These are phyloP conservation scores for Novumbra hubbsi DNA, from an alignment of 2,797 vertebrate genomes.

Conservation along the genomic window DNA sequence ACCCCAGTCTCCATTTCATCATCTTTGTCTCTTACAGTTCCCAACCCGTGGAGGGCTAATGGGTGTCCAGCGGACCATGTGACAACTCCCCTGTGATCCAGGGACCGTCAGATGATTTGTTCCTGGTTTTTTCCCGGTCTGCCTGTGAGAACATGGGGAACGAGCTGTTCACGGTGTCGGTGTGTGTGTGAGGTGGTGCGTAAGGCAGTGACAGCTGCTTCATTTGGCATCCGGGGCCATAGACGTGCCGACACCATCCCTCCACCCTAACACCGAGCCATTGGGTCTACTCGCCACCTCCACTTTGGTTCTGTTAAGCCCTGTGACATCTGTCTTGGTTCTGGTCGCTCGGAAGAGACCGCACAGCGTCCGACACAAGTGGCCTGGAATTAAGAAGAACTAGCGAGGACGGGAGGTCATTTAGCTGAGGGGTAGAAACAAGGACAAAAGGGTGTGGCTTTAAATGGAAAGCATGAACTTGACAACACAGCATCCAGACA, in stretches of 20 bases:
- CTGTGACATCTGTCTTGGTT: neutral
- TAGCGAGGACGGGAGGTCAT: neutral
- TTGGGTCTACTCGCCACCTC: slow-evolving; percentile 5
- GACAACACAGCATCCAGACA: too few relatives aligned
- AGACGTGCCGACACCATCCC: too few relatives aligned
- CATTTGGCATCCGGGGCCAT: neutral
- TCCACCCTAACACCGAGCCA: neutral
- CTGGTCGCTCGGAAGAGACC: neutral
- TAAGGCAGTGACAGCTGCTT: neutral
- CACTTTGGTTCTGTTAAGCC: neutral
- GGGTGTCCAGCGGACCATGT: too few relatives aligned
- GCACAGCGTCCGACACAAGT: neutral
- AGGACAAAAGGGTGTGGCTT: neutral
- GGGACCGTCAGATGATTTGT: too few relatives aligned
- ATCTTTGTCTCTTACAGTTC: neutral
- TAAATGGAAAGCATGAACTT: too few relatives aligned
- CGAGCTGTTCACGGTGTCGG: slow-evolving; percentile 12
- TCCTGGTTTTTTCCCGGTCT: too few relatives aligned
- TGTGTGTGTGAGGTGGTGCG: neutral
- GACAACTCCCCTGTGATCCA: too few relatives aligned
- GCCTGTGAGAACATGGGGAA: too few relatives aligned
- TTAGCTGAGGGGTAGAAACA: neutral
- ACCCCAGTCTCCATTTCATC: neutral
- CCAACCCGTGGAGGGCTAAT: too few relatives aligned
- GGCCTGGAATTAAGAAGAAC: neutral